Conservation (phyloP, 1,140 invertebrate species). For the Conus ventricosus region DNA sequence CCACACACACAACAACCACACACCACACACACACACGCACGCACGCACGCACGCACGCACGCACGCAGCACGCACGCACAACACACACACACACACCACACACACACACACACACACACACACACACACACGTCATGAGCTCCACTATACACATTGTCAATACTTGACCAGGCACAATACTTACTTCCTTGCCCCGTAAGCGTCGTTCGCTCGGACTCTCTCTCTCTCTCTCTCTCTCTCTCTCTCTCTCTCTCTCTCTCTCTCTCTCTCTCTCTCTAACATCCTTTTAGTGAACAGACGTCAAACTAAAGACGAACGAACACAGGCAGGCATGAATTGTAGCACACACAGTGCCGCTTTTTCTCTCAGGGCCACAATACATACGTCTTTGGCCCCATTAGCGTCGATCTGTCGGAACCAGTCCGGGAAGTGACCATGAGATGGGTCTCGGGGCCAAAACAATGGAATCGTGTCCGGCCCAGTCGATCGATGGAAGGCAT, state of each 20-base stretch:
- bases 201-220: too few species aligned
- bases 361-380: background rate
- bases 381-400: conserved; percentile 24
- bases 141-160: too few species aligned
- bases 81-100: conserved; percentile 10
- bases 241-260: too few species aligned
- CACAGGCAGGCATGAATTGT: too few species aligned
- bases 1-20: background rate
- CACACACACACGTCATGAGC: too few species aligned
- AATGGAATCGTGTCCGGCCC: conserved; percentile 93
- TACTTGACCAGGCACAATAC: too few species aligned
- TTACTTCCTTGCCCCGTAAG: too few species aligned
- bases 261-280: too few species aligned
- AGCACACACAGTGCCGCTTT: too few species aligned
- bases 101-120: background rate
- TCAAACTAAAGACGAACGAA: too few species aligned
- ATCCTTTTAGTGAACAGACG: too few species aligned
- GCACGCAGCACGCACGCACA: background rate
- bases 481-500: conserved; percentile 89
- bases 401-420: conserved; percentile 61
- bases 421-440: conserved; percentile 70
- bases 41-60: background rate
- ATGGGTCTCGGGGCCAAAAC: conserved; percentile 80
- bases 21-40: conserved; percentile 1
- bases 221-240: too few species aligned